Conservation (phyloP, 2,113 vertebrate genomes). For the Choloepus hoffmanni region DNA sequence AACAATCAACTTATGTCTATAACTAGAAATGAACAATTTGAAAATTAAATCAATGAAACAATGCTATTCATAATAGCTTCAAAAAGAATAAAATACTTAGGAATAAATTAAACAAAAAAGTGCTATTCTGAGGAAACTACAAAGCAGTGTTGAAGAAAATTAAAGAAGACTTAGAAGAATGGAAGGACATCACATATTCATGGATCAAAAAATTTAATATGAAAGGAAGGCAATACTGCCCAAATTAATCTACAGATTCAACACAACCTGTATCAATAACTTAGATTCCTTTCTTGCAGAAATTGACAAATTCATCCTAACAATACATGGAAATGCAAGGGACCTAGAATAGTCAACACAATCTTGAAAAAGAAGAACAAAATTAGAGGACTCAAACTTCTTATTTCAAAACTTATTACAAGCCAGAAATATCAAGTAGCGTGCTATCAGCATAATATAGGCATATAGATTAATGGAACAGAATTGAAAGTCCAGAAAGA, state of each 20-base stretch:
- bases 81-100: neutral
- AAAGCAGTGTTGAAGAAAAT: neutral
- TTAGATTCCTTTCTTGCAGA: neutral
- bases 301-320: neutral
- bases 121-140: neutral
- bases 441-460: neutral
- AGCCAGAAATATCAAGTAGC: neutral
- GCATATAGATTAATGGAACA: neutral
- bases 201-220: neutral
- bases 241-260: neutral
- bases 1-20: neutral
- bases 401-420: constrained; percentile 8
- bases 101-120: neutral
- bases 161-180: neutral
- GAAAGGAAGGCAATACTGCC: neutral
- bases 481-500: neutral
- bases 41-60: neutral
- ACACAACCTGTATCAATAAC: neutral
- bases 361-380: neutral
- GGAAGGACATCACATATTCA: neutral
- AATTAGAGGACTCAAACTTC: neutral
- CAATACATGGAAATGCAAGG: neutral
- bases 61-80: neutral
- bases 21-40: neutral
- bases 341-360: neutral